Evolutionary conservation across 2,888 invertebrate species (phyloP), one percentile per base, ranked within the genome.

Genomic region (Ochropleura plecta): DNA sequence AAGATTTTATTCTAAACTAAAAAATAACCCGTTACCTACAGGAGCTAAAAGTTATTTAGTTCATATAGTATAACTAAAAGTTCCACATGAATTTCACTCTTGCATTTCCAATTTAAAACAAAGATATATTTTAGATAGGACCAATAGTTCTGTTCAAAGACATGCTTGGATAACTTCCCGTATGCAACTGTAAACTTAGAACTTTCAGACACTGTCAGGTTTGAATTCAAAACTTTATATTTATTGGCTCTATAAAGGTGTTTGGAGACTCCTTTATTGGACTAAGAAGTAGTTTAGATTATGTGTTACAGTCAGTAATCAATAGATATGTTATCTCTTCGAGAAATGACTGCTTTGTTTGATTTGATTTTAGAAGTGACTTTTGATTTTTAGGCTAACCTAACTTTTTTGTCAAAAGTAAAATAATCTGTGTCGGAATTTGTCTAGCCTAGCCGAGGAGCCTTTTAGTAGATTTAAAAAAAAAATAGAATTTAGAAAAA

Each of bases 221-320:
- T 10, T 60, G 64, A 69, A 79, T 68, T 57, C 70, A 69, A 57
- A 79, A 82, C 40, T 66, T 77, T 64, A 69, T 68, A 81, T 78
- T 79, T 83, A 82, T 72, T 53, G 46, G 6, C 18, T 49, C 53
- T 48, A 40, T 83, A 64, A 60, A 30, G 57, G 68, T 60, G 76
- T 65, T 65, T 70, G 30, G 49, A 49, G 76, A 81, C 78, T 57
- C 77, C 59, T 82, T 82, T 65, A 70, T 78, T 46, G 5, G 5
- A 5, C 68, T 65, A 55, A 44, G 57, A 67, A 18, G 12, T 63
- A 18, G 66, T 78, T 76, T 30, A 14, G 12, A 49, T 53, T 20
- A 44, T 51, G 65, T n/a, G 30, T 30, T 3, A 30, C 30, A 30
- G 30, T 30, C 3, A 30, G 30, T 30, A 30, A 0, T 79, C 77